Conservation (phyloP, 2,888 invertebrate species). For the Morpho achilles region DNA sequence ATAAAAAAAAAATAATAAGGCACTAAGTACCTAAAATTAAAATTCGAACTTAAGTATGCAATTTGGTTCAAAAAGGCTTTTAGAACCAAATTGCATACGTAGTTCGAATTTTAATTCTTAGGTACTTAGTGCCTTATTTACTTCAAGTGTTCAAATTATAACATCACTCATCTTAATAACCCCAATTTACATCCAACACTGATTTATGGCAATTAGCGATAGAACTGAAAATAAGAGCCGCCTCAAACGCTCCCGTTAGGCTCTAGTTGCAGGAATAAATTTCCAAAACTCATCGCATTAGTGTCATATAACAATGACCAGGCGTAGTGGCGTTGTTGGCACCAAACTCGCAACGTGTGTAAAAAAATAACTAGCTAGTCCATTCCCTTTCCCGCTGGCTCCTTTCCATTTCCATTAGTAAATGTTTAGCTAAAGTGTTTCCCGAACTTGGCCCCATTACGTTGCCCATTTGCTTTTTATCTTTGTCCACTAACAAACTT, state of each 20-base stretch:
- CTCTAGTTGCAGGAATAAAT: constrained; percentile 7
- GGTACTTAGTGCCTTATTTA: too few species aligned
- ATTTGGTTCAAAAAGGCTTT: too few species aligned
- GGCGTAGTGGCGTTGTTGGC: constrained; percentile 45
- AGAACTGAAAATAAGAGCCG: neutral
- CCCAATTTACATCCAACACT: neutral
- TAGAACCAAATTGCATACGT: too few species aligned
- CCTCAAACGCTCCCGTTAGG: neutral
- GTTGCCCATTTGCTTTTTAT: constrained; percentile 57
- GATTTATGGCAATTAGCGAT: too few species aligned
- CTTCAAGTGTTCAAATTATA: too few species aligned
- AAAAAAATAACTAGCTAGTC: constrained; percentile 52
- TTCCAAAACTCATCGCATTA: constrained; percentile 8
- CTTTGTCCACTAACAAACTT: constrained; percentile 60
- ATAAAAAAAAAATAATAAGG: too few species aligned
- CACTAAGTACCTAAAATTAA: too few species aligned
- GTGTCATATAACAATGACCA: constrained; percentile 10
- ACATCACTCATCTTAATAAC: too few species aligned
- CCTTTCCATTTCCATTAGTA: constrained; percentile 76
- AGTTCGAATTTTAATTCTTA: too few species aligned
- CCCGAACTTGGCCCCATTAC: constrained; percentile 71
- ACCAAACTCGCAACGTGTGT: constrained; percentile 48
- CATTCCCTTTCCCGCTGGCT: constrained; percentile 52
- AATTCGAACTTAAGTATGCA: too few species aligned
- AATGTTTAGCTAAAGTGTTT: constrained; percentile 77